Evolutionary conservation across 2,888 invertebrate genomes (phyloP), one percentile per base, ranked within the genome.

Genomic region (Cosmia pyralina): DNA sequence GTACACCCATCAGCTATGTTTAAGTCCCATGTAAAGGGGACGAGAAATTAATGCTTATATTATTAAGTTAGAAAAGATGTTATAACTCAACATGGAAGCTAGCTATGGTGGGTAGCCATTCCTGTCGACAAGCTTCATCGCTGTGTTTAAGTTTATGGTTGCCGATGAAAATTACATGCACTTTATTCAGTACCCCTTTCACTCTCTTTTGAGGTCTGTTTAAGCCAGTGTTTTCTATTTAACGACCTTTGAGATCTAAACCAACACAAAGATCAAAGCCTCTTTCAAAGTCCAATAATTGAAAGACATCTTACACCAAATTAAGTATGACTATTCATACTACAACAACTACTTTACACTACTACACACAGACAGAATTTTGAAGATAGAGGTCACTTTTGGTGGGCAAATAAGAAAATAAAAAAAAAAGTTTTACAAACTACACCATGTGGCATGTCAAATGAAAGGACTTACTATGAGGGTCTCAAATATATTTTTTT

Each of bases 231-330:
- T 68, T 66, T 66, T 66, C 34, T 70, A 17, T 53, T n/a, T 17
- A 28, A 48, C 55, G 17, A 67, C n/a, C 57, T 69, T 48, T 4
- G 13, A 10, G 15, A 70, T 17, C 19, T 48, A 19, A 71, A 69
- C 28, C 41, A 69, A 55, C 4, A 41, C 17, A 69, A 69, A 58
- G 15, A 69, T 6, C 22, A 22, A 41, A 4, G 8, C 1, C 28
- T 68, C 4, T 2, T 22, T 5, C 13, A 46, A 46, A 34, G 4
- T n/a, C 4, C 11, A 67, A 48, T 8, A 5, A 34, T 48, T 63
- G 28, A 46, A 28, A 48, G 46, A 38, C 41, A 41, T 4, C 10
- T 60, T 1, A 22, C 41, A 17, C 15, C 38, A 28, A 28, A 28
- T 28, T 28, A 28, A 28, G 28, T n/a, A n/a, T n/a, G n/a, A n/a